Evolutionary conservation across 1,140 invertebrate genomes (phyloP).

Genomic region (Pseudomyrmex pallidus): DNA sequence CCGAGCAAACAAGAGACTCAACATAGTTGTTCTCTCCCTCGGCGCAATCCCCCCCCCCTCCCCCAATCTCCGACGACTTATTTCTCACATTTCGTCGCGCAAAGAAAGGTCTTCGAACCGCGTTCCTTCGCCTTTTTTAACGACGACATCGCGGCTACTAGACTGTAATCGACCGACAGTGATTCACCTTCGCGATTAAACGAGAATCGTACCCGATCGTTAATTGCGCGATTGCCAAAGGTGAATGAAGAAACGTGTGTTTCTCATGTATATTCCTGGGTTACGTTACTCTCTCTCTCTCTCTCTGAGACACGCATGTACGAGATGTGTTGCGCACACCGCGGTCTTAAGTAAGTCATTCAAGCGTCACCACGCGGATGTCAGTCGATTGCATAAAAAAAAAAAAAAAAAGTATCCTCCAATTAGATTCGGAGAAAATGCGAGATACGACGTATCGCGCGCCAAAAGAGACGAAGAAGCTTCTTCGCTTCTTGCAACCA

Average conservation of each 20-base stretch:
- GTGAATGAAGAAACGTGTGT: slow-evolving; percentile 33
- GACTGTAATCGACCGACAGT: background rate
- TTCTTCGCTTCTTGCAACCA: too few relatives aligned
- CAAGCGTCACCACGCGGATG: background rate
- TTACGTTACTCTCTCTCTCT: background rate
- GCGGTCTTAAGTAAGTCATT: slow-evolving; percentile 27
- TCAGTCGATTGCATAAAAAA: slow-evolving; percentile 14
- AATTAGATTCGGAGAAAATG: background rate
- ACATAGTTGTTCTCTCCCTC: background rate
- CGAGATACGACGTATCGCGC: too few relatives aligned
- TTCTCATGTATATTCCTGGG: background rate
- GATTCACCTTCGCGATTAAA: slow-evolving; percentile 47
- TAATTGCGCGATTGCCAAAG: slow-evolving; percentile 51
- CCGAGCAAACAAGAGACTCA: slow-evolving; percentile 3
- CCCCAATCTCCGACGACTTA: background rate
- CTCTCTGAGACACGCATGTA: background rate
- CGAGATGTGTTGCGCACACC: slow-evolving; percentile 14
- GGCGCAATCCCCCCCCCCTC: background rate
- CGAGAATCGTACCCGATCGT: slow-evolving; percentile 28
- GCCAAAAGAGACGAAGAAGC: too few relatives aligned
- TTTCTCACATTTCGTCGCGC: slow-evolving; percentile 8
- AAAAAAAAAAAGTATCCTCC: slow-evolving; percentile 8
- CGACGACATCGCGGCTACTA: slow-evolving; percentile 5
- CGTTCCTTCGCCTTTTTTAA: slow-evolving; percentile 40
- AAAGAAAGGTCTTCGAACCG: slow-evolving; percentile 5